Percentiles rank a stretch among this genome's conserved stretches.
phyloP scores from a whole-genome alignment of 2,888 invertebrate genomes.

The Yponomeuta sedellus region DNA sequence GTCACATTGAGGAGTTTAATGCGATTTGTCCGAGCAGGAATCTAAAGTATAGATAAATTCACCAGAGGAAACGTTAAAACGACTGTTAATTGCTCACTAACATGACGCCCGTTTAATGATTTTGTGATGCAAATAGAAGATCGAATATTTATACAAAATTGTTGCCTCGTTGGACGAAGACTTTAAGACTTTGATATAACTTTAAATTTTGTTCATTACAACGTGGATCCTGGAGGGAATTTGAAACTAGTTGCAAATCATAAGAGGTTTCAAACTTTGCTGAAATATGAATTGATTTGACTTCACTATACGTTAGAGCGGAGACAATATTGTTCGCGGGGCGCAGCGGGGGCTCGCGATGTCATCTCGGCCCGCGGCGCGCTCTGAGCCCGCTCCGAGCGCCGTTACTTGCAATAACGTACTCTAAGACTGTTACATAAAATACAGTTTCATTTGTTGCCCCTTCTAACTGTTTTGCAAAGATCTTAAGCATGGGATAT shows the following conservation, averaged over 20 bases:
- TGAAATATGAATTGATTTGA: constrained; percentile 69
- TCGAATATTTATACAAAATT: constrained; percentile 7
- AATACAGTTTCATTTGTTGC: neutral
- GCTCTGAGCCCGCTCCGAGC: constrained; percentile 44
- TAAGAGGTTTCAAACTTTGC: constrained; percentile 23
- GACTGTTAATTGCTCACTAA: constrained; percentile 10
- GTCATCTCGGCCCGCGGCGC: constrained; percentile 73
- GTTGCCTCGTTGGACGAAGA: neutral
- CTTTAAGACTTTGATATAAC: neutral
- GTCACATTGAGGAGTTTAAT: constrained; percentile 33
- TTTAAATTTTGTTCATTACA: neutral
- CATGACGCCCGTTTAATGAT: constrained; percentile 1
- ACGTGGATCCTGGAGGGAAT: neutral
- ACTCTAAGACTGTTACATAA: constrained; percentile 1
- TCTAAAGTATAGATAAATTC: constrained; percentile 1
- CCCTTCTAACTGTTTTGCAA: constrained; percentile 11
- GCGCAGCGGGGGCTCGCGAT: constrained; percentile 66
- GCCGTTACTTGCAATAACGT: constrained; percentile 29
- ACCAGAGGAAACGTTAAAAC: constrained; percentile 8
- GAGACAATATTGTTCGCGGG: constrained; percentile 73
- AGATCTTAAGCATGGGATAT: constrained; percentile 33
- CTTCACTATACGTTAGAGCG: constrained; percentile 65
- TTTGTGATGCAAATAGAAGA: constrained; percentile 8
- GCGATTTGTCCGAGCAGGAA: constrained; percentile 17
- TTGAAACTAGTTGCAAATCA: neutral